phyloP scores from a whole-genome alignment of 2,113 vertebrate genomes.

The Anarrhichthys ocellatus region DNA sequence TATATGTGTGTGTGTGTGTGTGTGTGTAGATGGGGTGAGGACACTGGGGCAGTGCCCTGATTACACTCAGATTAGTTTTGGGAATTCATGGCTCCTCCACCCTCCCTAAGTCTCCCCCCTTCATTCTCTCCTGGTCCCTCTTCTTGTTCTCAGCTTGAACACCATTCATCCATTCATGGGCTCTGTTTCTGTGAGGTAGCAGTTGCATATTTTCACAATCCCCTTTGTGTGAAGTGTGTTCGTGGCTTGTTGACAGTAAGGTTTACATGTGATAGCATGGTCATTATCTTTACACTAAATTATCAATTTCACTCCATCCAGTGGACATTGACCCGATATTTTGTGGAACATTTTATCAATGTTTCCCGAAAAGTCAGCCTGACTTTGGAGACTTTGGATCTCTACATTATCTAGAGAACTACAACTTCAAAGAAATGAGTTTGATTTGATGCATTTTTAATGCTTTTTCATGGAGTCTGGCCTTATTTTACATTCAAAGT shows the following conservation, averaged over 20 bases:
- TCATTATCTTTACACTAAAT: too few species aligned
- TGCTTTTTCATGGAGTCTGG: background rate
- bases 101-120: constrained; percentile 21
- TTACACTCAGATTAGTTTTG: constrained; percentile 82
- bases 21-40: constrained; percentile 59
- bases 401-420: background rate
- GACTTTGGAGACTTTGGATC: background rate
- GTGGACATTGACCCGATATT: background rate
- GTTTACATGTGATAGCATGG: too few species aligned
- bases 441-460: too few species aligned
- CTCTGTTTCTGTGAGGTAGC: background rate
- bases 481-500: background rate
- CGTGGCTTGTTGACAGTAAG: background rate
- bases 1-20: constrained; percentile 26
- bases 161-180: background rate
- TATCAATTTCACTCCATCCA: background rate
- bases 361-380: background rate
- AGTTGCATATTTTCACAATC: background rate
- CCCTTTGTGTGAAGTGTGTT: background rate
- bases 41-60: constrained; percentile 81
- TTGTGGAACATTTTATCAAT: background rate
- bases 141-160: background rate
- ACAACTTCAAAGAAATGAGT: background rate
- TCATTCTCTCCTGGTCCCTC: background rate
- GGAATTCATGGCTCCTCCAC: constrained; percentile 75